Base-by-base conservation (phyloP, 2,113 vertebrate species). In the Rhipidura dahli region DNA sequence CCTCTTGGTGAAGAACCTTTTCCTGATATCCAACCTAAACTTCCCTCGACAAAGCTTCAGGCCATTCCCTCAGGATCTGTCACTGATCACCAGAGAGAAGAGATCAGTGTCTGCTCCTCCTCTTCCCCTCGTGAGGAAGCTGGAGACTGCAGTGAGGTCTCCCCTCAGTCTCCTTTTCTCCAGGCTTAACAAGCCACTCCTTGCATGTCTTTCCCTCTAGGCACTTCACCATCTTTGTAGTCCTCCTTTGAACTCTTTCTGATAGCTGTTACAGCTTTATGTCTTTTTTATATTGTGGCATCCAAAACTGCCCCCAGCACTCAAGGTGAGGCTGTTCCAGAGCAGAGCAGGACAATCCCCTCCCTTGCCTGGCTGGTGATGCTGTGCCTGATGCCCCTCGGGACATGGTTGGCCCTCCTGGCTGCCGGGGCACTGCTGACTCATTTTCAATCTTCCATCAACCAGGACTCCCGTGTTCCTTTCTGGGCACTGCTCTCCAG, bases 301-400 rank as follows among this genome's bases (percentile, higher is more conserved):
- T 14, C 21, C 53, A 37, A 51, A 68, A 33, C 31, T 33, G 14
- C 11, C 2, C 61, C 2, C 53, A 44, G 6, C 6, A 17, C 7
- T 31, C 0, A 1, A 16, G 14, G 21, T 51, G 37, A 37, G 63
- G 21, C 14, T 0, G 1, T 9, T 13, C 33, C 40, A n/a, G 35
- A 75, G 15, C 42, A 75, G 60, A 24, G 42, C 0, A 0, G 57
- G 21, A 64, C 76, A 88, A 11, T 88, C 42, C 17, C 21, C 14
- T 50, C 13, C 17, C 27, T 65, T 35, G 31, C 22, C 16, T 0
- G 0, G 35, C 35, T 64, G 42, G 0, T 0, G 0, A 10, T 79
- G 40, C 42, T 71, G 26, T 56, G 17, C 14, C 24, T 80, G 30
- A 42, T 87, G 65, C 6, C 1, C 7, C n/a, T 33, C 33, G 45